Base-by-base conservation (phyloP, 2,797 vertebrate species). In the Rhinichthys osculus region DNA sequence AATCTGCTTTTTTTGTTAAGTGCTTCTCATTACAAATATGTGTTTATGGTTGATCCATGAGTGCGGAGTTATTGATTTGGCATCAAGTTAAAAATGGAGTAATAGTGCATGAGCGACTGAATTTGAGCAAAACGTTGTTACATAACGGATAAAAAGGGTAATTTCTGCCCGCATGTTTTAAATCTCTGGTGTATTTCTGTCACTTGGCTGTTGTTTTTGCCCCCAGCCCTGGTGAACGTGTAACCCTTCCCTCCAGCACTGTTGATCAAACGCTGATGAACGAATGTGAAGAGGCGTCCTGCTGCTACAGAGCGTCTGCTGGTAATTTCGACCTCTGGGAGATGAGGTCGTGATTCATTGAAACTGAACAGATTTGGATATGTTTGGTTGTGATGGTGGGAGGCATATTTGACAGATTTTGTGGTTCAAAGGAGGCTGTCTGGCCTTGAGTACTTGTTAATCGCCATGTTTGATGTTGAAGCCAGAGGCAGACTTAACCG, bases 401-500 rank as follows among this genome's bases (percentile, higher is more conserved):
- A 76, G 82, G 44, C 71, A n/a, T 50, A 10, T 86, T 50, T 82
- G 64, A 69, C 64, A 82, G 72, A 78, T 78, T 82, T 44, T 30
- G 66, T 70, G 66, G 64, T 70, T 82, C 54, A 47, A 77, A 86
- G 85, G 27, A 78, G 19, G 80, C 74, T 86, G 80, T 82, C 44
- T 81, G 69, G 83, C 77, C 44, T 7, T 7, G 57, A 76, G 79
- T 70, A 47, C 14, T 77, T 54, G 72, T 82, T 78, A 86, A 82
- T 78, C 80, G 47, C 27, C 7, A 44, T 42, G 72, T 86, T 86
- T 64, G 85, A 86, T 78, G 85, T 71, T 11, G 72, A 77, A 78
- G 85, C 85, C 85, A 86, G 80, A 35, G 50, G 80, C 62, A 62
- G 85, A 77, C 19, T 82, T 69, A 86, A 54, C 62, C 27, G 8